A percentile compares a stretch with the other conserved stretches of the same genome.
These are phyloP conservation scores for Bubo bubo DNA, from an alignment of 2,113 vertebrate genomes.

Conservation along the genomic window DNA sequence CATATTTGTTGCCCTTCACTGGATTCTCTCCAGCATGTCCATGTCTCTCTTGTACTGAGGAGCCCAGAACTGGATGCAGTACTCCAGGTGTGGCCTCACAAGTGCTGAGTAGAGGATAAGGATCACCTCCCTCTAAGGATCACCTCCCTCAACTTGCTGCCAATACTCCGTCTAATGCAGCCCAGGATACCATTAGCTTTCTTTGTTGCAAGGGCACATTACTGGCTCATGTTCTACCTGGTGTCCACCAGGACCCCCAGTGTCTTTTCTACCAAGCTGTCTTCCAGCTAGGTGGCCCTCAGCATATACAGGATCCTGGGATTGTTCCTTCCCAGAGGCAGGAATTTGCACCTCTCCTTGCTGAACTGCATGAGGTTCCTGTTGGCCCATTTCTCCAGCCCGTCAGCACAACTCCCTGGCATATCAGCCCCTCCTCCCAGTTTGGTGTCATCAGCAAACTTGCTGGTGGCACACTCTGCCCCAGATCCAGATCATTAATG, in stretches of 20 bases:
- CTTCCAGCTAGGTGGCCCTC: background rate
- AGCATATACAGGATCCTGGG: background rate
- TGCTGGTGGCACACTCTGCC: background rate
- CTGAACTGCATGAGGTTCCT: background rate
- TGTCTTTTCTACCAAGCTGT: background rate
- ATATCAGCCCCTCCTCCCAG: background rate
- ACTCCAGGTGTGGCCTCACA: background rate
- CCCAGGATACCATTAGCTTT: background rate
- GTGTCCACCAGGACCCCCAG: background rate
- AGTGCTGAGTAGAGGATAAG: background rate
- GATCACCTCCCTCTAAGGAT: background rate
- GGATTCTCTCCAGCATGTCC: background rate
- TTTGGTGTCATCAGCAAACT: background rate
- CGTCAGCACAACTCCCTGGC: accelerated
- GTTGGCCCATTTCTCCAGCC: background rate
- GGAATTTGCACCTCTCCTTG: background rate
- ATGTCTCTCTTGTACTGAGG: background rate
- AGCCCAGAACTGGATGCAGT: background rate
- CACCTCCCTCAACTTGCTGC: background rate
- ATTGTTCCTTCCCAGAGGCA: background rate
- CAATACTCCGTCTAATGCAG: background rate
- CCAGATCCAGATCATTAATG: background rate
- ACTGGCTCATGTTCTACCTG: background rate
- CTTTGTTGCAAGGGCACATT: background rate
- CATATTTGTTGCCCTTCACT: background rate